phyloP scores from a whole-genome alignment of 1,140 invertebrate species.

The Orchesella cincta region DNA sequence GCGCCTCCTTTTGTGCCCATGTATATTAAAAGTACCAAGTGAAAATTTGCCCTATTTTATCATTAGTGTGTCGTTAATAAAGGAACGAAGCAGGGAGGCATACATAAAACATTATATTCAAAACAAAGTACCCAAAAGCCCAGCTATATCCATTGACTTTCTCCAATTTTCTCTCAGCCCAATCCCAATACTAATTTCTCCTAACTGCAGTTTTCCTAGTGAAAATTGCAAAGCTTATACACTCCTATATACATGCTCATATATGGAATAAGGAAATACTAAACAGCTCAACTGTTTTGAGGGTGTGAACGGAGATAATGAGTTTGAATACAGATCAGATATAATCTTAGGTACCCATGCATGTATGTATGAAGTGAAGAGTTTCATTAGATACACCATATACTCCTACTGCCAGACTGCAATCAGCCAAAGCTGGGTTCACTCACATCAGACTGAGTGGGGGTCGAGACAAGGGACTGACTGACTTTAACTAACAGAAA shows the following conservation, averaged over 20 bases:
- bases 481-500: not conserved
- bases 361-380: not conserved
- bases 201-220: not conserved
- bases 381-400: not conserved
- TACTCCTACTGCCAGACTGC: not conserved
- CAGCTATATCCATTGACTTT: not conserved
- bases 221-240: too few species aligned
- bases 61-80: not conserved
- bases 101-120: not conserved
- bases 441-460: not conserved
- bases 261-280: not conserved
- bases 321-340: not conserved
- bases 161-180: too few species aligned
- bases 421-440: not conserved
- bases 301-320: not conserved
- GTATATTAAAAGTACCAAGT: not conserved
- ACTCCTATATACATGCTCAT: not conserved
- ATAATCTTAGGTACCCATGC: not conserved
- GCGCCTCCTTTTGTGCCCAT: too few species aligned
- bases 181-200: slow-evolving; percentile 17
- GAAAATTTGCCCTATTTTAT: not conserved
- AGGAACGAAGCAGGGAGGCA: not conserved
- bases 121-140: not conserved
- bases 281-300: not conserved
- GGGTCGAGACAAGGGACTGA: not conserved